Conservation (phyloP, 2,797 vertebrate species). For the Lophius americanus region DNA sequence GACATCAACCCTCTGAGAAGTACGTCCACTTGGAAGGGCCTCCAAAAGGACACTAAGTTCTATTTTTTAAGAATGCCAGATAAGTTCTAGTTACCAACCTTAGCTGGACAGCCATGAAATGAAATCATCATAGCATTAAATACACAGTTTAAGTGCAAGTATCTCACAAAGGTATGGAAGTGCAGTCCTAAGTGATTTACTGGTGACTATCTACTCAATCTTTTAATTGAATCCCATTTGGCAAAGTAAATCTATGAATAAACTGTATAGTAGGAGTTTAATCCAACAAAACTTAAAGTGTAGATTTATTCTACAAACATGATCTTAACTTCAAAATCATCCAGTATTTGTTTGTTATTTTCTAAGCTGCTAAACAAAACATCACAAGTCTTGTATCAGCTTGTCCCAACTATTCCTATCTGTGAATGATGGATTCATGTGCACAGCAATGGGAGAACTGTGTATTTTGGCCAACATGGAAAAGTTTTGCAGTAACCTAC, state of each 20-base stretch:
- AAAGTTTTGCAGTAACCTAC: constrained; percentile 21
- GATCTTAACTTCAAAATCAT: not conserved
- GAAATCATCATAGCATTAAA: no score
- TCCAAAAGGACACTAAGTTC: no score
- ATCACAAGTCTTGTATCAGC: constrained; percentile 30
- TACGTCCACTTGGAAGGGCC: no score
- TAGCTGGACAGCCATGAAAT: no score
- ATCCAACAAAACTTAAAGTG: not conserved
- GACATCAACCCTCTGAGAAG: no score
- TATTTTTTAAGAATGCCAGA: no score
- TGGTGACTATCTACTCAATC: not conserved
- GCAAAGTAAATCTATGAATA: not conserved
- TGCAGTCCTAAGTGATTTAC: not conserved
- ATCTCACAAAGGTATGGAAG: no score
- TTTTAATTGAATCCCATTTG: not conserved
- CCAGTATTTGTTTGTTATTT: not conserved
- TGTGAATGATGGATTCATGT: constrained; percentile 35
- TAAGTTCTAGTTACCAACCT: no score
- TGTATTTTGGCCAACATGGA: constrained; percentile 34
- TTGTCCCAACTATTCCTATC: constrained; percentile 38
- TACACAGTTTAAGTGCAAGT: no score
- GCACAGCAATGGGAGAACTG: constrained; percentile 4
- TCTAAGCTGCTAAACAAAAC: not conserved
- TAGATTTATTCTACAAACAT: not conserved
- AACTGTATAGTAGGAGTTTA: not conserved